Conservation (phyloP, 2,888 invertebrate genomes). For the Chrysolina haemoptera region DNA sequence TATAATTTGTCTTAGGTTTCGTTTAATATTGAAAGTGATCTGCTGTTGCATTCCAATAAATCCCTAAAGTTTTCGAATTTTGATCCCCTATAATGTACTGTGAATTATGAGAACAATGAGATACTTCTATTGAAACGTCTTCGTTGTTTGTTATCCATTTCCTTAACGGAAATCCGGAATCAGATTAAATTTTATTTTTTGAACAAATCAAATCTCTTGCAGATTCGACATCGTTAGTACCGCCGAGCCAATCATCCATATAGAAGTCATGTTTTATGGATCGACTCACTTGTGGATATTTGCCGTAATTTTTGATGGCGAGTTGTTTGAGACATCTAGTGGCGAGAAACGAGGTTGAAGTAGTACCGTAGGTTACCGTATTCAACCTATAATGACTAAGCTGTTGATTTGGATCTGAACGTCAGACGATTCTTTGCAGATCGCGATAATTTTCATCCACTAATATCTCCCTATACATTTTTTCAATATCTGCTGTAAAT, state of each 20-base stretch:
- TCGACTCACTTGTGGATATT: too few species aligned
- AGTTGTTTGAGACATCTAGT: too few species aligned
- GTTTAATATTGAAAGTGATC: too few species aligned
- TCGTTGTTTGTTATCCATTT: slow-evolving; percentile 35
- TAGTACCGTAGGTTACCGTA: slow-evolving; percentile 40
- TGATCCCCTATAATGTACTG: neutral
- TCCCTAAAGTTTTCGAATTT: neutral
- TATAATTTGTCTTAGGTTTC: too few species aligned
- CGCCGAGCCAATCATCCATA: neutral
- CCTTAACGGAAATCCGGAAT: slow-evolving; percentile 26
- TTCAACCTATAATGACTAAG: slow-evolving; percentile 36
- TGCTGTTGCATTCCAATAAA: slow-evolving; percentile 20
- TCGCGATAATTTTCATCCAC: slow-evolving; percentile 50
- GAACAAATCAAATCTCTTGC: neutral
- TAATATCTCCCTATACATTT: slow-evolving; percentile 60
- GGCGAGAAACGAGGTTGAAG: neutral
- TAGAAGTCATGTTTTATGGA: too few species aligned
- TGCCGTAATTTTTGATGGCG: too few species aligned
- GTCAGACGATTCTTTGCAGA: slow-evolving; percentile 61
- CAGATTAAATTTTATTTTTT: slow-evolving; percentile 23
- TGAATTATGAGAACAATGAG: too few species aligned
- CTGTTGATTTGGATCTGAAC: slow-evolving; percentile 29
- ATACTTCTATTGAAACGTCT: neutral
- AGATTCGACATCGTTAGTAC: slow-evolving; percentile 19
- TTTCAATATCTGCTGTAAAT: slow-evolving; percentile 55